phyloP scores from a whole-genome alignment of 1,140 invertebrate species.

The Batillaria attramentaria region DNA sequence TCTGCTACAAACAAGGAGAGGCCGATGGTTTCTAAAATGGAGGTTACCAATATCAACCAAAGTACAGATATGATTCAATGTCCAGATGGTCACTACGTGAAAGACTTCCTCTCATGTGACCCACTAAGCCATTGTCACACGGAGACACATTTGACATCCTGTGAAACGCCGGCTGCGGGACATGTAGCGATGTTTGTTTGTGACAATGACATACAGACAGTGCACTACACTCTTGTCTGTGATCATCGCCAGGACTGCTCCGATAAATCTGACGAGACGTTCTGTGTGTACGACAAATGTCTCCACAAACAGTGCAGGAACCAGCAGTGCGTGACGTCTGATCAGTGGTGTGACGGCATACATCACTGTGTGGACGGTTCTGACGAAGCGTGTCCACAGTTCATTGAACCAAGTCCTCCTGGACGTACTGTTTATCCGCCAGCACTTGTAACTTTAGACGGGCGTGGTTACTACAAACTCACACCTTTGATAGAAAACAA shows the following conservation, averaged over 20 bases:
- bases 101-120: conserved; percentile 21
- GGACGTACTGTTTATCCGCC: too few species aligned
- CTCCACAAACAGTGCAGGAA: not conserved
- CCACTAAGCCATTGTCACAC: conserved; percentile 2
- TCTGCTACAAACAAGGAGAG: too few species aligned
- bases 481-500: not conserved
- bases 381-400: conserved; percentile 35
- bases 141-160: not conserved
- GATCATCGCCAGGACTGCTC: conserved; percentile 19
- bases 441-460: conserved; percentile 26
- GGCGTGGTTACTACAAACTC: conserved; percentile 24
- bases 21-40: too few species aligned
- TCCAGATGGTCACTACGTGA: conserved; percentile 10
- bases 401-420: too few species aligned
- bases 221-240: conserved; percentile 28
- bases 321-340: not conserved
- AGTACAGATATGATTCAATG: too few species aligned
- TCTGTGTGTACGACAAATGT: not conserved
- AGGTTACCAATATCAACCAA: too few species aligned
- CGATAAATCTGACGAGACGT: conserved; percentile 21
- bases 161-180: not conserved
- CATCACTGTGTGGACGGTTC: conserved; percentile 36
- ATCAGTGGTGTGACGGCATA: conserved; percentile 29
- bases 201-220: conserved; percentile 9
- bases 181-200: conserved; percentile 5